A percentile compares a stretch with the other conserved stretches of the same genome.
phyloP scores from a whole-genome alignment of 2,888 invertebrate species.

The Ochlodes sylvanus region DNA sequence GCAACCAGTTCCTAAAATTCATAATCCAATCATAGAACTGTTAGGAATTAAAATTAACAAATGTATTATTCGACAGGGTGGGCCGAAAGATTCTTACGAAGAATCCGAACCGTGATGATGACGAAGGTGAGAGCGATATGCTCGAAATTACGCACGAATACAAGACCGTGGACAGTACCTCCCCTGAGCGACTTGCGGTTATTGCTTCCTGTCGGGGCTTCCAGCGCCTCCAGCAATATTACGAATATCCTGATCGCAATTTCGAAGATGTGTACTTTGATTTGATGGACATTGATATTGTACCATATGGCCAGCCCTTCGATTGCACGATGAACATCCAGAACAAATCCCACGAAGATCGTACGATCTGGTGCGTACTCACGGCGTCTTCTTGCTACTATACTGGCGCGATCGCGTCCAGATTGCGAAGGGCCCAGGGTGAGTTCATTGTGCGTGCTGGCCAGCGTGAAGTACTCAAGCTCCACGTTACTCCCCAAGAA shows the following conservation, averaged over 20 bases:
- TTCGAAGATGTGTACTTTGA: slow-evolving; percentile 87
- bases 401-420: slow-evolving; percentile 88
- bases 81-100: slow-evolving; percentile 89
- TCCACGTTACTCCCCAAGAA: slow-evolving; percentile 87
- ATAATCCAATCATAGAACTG: not conserved
- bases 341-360: slow-evolving; percentile 86
- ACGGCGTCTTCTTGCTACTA: slow-evolving; percentile 88
- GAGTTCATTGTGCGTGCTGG: slow-evolving; percentile 86
- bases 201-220: slow-evolving; percentile 88
- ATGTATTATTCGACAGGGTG: slow-evolving; percentile 75
- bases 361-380: slow-evolving; percentile 87
- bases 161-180: slow-evolving; percentile 86
- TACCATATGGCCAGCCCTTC: slow-evolving; percentile 88
- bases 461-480: slow-evolving; percentile 86
- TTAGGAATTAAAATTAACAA: not conserved
- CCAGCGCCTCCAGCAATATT: slow-evolving; percentile 85
- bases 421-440: slow-evolving; percentile 86
- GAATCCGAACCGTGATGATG: slow-evolving; percentile 85
- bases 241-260: slow-evolving; percentile 85
- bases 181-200: slow-evolving; percentile 87
- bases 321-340: slow-evolving; percentile 87
- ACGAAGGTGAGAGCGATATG: slow-evolving; percentile 87
- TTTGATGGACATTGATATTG: slow-evolving; percentile 87
- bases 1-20: not conserved
- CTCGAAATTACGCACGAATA: slow-evolving; percentile 88